Conservation (phyloP, 2,888 invertebrate genomes). For the Bembecia ichneumoniformis region DNA sequence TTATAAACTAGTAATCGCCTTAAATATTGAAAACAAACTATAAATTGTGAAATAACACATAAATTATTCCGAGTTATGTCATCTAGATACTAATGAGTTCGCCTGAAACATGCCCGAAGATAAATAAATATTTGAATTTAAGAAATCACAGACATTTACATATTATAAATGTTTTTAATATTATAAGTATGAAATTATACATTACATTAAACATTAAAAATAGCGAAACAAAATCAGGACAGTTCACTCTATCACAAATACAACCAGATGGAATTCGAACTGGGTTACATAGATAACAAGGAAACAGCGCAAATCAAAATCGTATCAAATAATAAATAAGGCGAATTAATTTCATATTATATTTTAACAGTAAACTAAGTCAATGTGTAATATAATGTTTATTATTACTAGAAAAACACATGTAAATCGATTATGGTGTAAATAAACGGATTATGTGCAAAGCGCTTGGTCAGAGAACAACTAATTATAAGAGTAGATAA, state of each 20-base stretch:
- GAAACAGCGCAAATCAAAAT: conserved; percentile 16
- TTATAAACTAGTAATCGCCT: no score
- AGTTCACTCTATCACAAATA: conserved; percentile 23
- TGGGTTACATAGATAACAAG: conserved; percentile 61
- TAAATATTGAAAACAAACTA: no score
- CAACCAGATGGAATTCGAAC: conserved; percentile 57
- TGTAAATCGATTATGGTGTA: conserved; percentile 8
- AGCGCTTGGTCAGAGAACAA: neutral
- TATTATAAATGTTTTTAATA: no score
- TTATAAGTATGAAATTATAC: no score
- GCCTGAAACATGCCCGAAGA: no score
- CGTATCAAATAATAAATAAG: neutral
- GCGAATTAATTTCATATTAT: no score
- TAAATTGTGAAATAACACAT: no score
- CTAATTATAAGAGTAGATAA: neutral
- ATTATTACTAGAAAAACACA: conserved; percentile 9
- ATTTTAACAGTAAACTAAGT: neutral
- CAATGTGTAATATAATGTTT: neutral
- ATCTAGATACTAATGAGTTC: no score
- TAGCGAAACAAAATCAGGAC: neutral
- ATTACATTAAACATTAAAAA: neutral
- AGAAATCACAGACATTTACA: no score
- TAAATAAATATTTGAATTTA: no score
- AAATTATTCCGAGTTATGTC: no score
- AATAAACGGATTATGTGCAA: conserved; percentile 4